Base-by-base conservation (phyloP, 2,888 invertebrate genomes). In the Cephus pulcher region DNA sequence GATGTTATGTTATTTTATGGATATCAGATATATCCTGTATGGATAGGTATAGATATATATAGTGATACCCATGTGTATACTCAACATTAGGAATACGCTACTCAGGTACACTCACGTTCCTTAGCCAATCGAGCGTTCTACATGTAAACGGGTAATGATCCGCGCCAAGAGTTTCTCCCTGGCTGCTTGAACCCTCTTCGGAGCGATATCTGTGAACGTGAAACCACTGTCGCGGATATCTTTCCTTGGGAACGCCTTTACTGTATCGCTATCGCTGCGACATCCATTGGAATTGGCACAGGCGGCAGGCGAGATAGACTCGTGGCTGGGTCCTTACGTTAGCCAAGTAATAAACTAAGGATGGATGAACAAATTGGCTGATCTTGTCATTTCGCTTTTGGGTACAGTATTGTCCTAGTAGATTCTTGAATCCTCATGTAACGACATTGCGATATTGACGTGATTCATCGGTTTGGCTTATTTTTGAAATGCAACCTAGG, bases 241-340 rank as follows among this genome's bases (percentile, higher is more conserved):
- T 56, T 23, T 56, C 56, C 9, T 56, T 56, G 23, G 56, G 2
- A 23, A 9, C 9, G 56, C 56, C 56, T 23, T 56, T 56, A 56
- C 56, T 56, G 56, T 56, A 56, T 56, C 56, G 56, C 56, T 56
- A 56, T 56, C 56, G 23, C 56, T 56, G 56, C 56, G 23, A 56
- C 56, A 15, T 56, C 56, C 56, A 56, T 79, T 78, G 76, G 75
- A 78, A 80, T 79, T 77, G 79, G 76, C 73, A 79, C 73, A 77
- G 74, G 78, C 78, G 78, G 80, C 78, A 79, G 76, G 79, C 74
- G 79, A 79, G 80, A 79, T 79, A 80, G 76, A 78, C 76, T 78
- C 77, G 79, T 76, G 74, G 75, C 23, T 56, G 23, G 56, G 2
- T 23, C 9, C 23, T 23, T 23, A 23, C 23, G 56, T 56, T 56